phyloP scores from a whole-genome alignment of 2,888 invertebrate species.

The Loripinus fragilis region DNA sequence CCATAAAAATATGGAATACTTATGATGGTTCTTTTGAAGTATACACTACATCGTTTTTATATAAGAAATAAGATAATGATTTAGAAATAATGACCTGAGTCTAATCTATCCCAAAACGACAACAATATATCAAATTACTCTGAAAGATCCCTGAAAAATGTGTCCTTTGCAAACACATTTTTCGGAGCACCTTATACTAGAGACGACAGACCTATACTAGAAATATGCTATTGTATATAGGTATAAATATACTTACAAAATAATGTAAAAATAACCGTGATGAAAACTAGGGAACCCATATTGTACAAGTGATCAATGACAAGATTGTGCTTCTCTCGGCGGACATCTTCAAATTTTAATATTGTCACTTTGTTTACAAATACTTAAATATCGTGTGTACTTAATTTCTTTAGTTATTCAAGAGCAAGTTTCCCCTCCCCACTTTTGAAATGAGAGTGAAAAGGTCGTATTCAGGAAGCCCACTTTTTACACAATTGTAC shows the following conservation, averaged over 20 bases:
- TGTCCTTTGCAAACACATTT: too few relatives aligned
- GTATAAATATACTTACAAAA: conserved; percentile 14
- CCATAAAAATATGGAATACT: too few relatives aligned
- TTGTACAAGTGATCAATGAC: background rate
- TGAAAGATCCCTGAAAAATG: too few relatives aligned
- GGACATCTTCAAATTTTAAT: background rate
- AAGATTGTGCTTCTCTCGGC: background rate
- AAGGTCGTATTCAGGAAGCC: background rate
- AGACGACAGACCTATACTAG: too few relatives aligned
- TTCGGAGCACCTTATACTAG: too few relatives aligned
- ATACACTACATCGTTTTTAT: too few relatives aligned
- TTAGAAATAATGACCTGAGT: too few relatives aligned
- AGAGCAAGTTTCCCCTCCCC: background rate
- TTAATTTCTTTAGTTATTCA: conserved; percentile 4
- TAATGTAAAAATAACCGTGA: conserved; percentile 26
- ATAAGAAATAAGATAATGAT: too few relatives aligned
- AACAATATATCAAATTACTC: too few relatives aligned
- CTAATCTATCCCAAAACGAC: too few relatives aligned
- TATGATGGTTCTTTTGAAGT: too few relatives aligned
- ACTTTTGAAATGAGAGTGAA: background rate
- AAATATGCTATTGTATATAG: background rate
- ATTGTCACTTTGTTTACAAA: conserved; percentile 3
- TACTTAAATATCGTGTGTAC: background rate
- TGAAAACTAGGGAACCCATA: conserved; percentile 13
- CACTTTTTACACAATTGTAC: conserved; percentile 1